These are phyloP conservation scores for Acleris sparsana DNA, from an alignment of 2,888 invertebrate species.

Conservation along the genomic window DNA sequence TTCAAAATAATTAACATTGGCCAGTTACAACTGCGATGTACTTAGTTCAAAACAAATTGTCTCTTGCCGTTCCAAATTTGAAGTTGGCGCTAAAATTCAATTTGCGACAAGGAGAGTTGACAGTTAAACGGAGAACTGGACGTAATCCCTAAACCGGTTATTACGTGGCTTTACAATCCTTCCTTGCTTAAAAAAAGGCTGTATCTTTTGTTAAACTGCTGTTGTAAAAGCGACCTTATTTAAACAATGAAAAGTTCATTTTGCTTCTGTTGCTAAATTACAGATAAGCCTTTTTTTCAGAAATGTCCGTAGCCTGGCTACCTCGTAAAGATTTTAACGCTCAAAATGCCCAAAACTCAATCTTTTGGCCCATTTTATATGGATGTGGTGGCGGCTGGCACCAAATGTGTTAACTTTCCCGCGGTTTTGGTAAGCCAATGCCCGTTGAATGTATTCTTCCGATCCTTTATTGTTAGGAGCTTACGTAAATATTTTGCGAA, in stretches of 20 bases:
- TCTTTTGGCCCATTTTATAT: too few relatives aligned
- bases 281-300: not conserved
- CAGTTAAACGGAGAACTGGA: conserved; percentile 26
- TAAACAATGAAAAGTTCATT: too few relatives aligned
- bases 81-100: conserved; percentile 27
- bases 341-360: too few relatives aligned
- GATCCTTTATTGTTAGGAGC: conserved; percentile 9
- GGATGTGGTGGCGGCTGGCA: too few relatives aligned
- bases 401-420: conserved; percentile 1
- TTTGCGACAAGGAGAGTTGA: conserved; percentile 21
- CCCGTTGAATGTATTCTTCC: conserved; percentile 9
- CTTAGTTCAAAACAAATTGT: conserved; percentile 31
- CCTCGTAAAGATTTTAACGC: conserved; percentile 18
- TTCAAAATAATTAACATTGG: conserved; percentile 1
- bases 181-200: not conserved
- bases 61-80: conserved; percentile 25
- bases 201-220: too few relatives aligned
- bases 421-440: conserved; percentile 12
- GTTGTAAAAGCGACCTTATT: too few relatives aligned
- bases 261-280: too few relatives aligned
- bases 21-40: conserved; percentile 6
- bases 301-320: not conserved
- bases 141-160: conserved; percentile 31
- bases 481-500: conserved; percentile 5
- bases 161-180: conserved; percentile 19